Evolutionary conservation across 1,140 invertebrate genomes (phyloP), one percentile per base, ranked within the genome.

Genomic region (Nebria ingens): DNA sequence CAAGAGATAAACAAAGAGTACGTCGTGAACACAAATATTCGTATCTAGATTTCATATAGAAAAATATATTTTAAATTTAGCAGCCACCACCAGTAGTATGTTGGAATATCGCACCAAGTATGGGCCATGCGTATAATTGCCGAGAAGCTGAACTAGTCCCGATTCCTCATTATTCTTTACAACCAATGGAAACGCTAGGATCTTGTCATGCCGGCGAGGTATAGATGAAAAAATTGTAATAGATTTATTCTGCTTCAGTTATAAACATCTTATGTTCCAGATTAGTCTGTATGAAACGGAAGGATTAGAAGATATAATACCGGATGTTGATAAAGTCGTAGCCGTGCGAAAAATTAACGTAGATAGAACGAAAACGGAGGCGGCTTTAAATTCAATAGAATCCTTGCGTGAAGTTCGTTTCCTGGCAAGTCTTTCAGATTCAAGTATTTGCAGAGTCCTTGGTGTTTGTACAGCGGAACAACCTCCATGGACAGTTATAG

Each of bases 141-240:
- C 74, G 75, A 58, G 79, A 81, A 68, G 72, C 71, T 29, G 79
- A 81, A 65, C 70, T 77, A 61, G 80, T 68, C 61, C 77, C 73
- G 67, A 81, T 89, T 65, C 81, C 84, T 11, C 69, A 83, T 55
- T 80, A 83, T 62, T 81, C 79, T 65, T 73, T 89, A 23, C 73
- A 79, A 58, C 80, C 83, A 56, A 71, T 86, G 55, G 83, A 87
- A 66, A 84, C 82, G 65, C 72, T 89, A 42, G 86, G 86, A 49
- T 78, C 82, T 55, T 83, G 85, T 61, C 82, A 84, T 64, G 81
- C 84, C 59, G 86, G 86, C 67, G 86, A 88, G 75, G 85, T 88
- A 72, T 65, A n/a, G 57, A 59, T 56, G 53, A 19, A 23, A 61
- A 21, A 54, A 25, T 51, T 21, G 22, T 9, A 58, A 51, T 19